Conservation (phyloP, 2,888 invertebrate genomes). For the Drosophila niveifrons region DNA sequence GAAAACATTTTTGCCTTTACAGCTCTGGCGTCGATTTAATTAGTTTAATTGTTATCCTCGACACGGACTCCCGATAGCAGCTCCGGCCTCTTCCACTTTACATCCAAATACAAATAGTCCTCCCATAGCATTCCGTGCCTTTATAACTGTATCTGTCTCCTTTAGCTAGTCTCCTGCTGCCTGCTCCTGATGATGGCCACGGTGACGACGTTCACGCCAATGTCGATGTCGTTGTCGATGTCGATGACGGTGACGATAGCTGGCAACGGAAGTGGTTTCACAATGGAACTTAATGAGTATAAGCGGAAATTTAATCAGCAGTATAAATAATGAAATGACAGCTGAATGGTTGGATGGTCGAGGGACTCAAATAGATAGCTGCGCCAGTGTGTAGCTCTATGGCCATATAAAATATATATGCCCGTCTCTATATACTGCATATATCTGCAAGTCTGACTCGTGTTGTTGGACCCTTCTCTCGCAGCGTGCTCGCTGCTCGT, state of each 20-base stretch:
- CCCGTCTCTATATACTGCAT: background rate
- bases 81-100: conserved; percentile 14
- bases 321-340: conserved; percentile 81
- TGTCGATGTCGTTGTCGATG: background rate
- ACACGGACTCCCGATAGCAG: conserved; percentile 25
- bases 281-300: conserved; percentile 80
- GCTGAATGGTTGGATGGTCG: conserved; percentile 65
- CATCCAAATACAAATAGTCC: conserved; percentile 6
- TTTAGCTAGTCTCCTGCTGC: conserved; percentile 1
- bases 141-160: conserved; percentile 9
- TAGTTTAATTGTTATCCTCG: conserved; percentile 70
- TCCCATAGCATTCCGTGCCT: conserved; percentile 2
- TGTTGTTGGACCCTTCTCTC: background rate
- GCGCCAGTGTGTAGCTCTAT: no score
- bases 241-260: conserved; percentile 19
- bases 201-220: background rate
- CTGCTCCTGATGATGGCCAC: conserved; percentile 1
- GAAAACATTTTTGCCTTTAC: conserved; percentile 57
- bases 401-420: no score
- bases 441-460: conserved; percentile 1
- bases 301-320: conserved; percentile 81
- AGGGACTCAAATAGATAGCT: conserved; percentile 36
- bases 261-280: conserved; percentile 75
- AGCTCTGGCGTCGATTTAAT: conserved; percentile 67
- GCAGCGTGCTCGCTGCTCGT: background rate